Conservation (phyloP, 2,797 vertebrate species). For the Pangasius sanitwongsei region DNA sequence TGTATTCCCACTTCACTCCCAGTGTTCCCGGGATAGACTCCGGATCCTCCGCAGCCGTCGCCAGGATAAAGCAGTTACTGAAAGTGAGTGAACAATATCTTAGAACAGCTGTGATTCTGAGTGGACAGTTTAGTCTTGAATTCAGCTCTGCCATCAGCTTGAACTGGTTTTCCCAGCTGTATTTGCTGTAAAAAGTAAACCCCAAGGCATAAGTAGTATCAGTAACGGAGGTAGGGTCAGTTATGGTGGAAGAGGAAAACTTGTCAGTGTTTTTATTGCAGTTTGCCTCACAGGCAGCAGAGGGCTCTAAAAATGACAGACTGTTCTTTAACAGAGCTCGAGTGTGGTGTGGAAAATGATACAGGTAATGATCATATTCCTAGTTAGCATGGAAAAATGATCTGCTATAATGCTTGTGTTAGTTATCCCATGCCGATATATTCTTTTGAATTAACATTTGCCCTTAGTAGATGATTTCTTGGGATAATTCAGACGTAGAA, state of each 20-base stretch:
- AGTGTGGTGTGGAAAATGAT: background rate
- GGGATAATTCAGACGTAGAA: background rate
- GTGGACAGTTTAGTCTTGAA: background rate
- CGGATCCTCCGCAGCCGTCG: background rate
- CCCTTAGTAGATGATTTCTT: conserved; percentile 17
- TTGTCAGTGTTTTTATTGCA: background rate
- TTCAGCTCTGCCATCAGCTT: background rate
- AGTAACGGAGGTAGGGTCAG: background rate
- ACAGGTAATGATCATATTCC: background rate
- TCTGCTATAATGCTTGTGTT: background rate
- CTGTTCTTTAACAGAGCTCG: background rate
- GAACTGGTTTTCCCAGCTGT: background rate
- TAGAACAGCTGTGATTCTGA: background rate
- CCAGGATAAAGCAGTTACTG: background rate
- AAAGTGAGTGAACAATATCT: background rate
- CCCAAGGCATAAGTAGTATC: background rate
- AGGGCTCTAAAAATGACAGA: background rate
- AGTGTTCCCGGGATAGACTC: background rate
- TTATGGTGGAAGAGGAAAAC: background rate
- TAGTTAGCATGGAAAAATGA: background rate
- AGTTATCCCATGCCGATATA: background rate
- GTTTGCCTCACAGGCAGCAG: conserved; percentile 12
- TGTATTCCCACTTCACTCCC: background rate
- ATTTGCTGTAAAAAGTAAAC: background rate
- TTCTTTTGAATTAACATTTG: conserved; percentile 6